Conservation (phyloP, 2,888 invertebrate genomes). For the Chymomyza amoena region DNA sequence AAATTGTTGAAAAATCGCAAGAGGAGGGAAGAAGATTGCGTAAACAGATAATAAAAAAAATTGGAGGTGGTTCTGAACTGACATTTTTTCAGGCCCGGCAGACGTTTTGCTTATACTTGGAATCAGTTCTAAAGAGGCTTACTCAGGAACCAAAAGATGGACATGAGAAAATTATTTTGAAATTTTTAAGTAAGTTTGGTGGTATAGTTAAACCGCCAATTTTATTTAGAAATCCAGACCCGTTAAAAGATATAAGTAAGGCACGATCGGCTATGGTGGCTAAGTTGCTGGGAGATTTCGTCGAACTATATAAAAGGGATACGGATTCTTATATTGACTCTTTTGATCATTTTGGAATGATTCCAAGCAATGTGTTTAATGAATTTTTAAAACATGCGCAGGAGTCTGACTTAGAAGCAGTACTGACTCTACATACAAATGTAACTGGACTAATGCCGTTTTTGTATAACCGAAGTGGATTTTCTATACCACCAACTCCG, state of each 20-base stretch:
- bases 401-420: conserved; percentile 76
- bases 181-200: conserved; percentile 87
- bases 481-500: conserved; percentile 75
- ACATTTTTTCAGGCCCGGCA: conserved; percentile 85
- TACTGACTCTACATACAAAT: conserved; percentile 77
- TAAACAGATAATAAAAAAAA: conserved; percentile 79
- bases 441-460: conserved; percentile 77
- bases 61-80: conserved; percentile 83
- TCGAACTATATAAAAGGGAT: conserved; percentile 90
- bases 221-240: conserved; percentile 80
- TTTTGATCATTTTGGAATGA: conserved; percentile 82
- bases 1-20: conserved; percentile 76
- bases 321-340: conserved; percentile 88
- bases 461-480: conserved; percentile 76
- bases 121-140: conserved; percentile 85
- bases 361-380: conserved; percentile 80
- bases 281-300: conserved; percentile 89
- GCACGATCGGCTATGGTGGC: conserved; percentile 91
- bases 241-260: conserved; percentile 86
- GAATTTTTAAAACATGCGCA: conserved; percentile 82
- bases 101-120: conserved; percentile 88
- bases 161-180: conserved; percentile 83
- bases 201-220: conserved; percentile 85
- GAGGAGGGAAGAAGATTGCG: conserved; percentile 75
- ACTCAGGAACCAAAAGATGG: conserved; percentile 78